Conservation (phyloP, 2,888 invertebrate species). For the Agriotes lineatus region DNA sequence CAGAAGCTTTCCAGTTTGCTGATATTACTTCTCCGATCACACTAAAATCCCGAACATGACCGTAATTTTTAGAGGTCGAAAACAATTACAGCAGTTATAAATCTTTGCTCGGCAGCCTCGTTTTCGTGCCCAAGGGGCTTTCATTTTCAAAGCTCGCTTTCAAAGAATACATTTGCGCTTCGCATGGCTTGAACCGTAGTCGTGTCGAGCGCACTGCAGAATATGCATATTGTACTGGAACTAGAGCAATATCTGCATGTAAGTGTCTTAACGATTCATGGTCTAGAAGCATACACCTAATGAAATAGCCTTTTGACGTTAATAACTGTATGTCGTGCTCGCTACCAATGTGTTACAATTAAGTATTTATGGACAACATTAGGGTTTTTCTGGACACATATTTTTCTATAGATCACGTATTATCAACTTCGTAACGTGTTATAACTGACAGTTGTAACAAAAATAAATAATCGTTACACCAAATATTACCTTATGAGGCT, state of each 20-base stretch:
- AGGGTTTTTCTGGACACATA: neutral
- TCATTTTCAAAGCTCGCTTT: neutral
- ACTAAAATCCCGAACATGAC: constrained; percentile 8
- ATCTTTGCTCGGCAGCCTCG: neutral
- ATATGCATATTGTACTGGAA: constrained; percentile 6
- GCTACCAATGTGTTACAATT: neutral
- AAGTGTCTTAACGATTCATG: neutral
- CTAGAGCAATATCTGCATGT: neutral
- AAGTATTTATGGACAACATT: neutral
- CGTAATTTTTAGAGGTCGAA: constrained; percentile 8
- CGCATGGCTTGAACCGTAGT: neutral
- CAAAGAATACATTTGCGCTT: constrained; percentile 2
- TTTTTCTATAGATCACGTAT: too few relatives aligned
- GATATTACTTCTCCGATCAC: neutral
- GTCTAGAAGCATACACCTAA: neutral
- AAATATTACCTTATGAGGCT: too few relatives aligned
- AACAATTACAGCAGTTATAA: constrained; percentile 14
- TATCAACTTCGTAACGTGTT: too few relatives aligned
- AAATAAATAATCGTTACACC: too few relatives aligned
- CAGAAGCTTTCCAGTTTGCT: neutral
- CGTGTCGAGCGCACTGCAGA: neutral
- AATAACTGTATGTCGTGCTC: constrained; percentile 13
- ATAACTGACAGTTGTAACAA: too few relatives aligned
- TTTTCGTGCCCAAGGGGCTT: neutral
- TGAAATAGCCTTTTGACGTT: constrained; percentile 2